Evolutionary conservation across 2,113 vertebrate species (phyloP).

Genomic region (Clupea harengus): DNA sequence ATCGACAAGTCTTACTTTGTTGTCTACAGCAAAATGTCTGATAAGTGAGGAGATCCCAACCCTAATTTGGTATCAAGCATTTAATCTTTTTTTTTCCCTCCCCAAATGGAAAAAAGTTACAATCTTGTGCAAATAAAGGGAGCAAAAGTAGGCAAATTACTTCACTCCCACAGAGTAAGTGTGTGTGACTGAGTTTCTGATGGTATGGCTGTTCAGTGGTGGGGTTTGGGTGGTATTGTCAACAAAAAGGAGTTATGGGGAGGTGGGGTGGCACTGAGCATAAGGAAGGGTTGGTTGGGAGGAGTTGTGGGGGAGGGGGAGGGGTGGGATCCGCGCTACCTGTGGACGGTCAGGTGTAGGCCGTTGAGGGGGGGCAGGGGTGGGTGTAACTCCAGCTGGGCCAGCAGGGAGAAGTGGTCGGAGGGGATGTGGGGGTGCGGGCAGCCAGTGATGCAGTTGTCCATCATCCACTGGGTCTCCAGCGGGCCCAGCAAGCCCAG

Average conservation of each 20-base stretch:
- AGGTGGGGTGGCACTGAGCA: constrained; percentile 46
- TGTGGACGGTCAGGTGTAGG: constrained; percentile 87
- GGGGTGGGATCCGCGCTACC: constrained; percentile 80
- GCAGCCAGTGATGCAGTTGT: constrained; percentile 98
- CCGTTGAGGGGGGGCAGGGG: constrained; percentile 85
- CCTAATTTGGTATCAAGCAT: constrained; percentile 67
- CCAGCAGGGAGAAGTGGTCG: constrained; percentile 99
- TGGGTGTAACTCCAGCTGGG: constrained; percentile 94
- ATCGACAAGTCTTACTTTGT: constrained; percentile 1
- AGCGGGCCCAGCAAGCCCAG: constrained; percentile 93
- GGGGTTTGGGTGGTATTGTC: not conserved
- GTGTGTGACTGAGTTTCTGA: constrained; percentile 40
- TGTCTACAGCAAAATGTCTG: constrained; percentile 5
- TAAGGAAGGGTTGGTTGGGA: not conserved
- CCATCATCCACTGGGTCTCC: constrained; percentile 93
- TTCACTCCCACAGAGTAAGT: constrained; percentile 78
- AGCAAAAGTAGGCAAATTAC: constrained; percentile 54
- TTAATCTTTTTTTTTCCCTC: constrained; percentile 11
- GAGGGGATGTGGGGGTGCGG: constrained; percentile 99
- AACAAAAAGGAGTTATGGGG: not conserved
- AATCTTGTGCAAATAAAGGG: constrained; percentile 62
- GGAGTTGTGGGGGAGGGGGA: constrained; percentile 22
- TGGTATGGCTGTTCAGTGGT: constrained; percentile 46
- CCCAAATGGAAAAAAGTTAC: constrained; percentile 68
- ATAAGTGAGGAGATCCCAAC: constrained; percentile 69